Evolutionary conservation across 2,113 vertebrate genomes (phyloP), one percentile per base, ranked within the genome.

Genomic region (Aphelocoma coerulescens): DNA sequence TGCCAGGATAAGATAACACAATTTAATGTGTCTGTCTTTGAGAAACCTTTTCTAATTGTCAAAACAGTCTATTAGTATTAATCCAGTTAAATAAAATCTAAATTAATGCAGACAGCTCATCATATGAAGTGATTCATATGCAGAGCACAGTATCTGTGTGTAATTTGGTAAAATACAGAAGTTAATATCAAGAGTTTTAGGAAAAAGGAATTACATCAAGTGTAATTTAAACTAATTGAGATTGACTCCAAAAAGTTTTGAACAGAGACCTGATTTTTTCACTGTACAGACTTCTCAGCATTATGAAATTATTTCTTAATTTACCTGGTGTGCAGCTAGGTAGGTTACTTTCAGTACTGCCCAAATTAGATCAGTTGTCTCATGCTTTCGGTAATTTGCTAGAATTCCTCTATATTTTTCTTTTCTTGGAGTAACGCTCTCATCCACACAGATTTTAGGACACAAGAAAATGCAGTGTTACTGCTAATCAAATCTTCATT

Each of bases 31-130:
- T 68, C 57, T 43, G 8, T 58, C 74, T 89, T 89, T 44, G n/a
- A 39, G 41, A 51, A 67, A 48, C 11, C 43, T 89, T 82, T 57
- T 78, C 59, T 33, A 61, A 75, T 91, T 97, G 94, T 97, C 96
- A 96, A 94, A 97, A 94, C 73, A 97, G 69, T 79, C 39, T 88
- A 73, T 95, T 96, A 93, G 41, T 84, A 30, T 94, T 97, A 96
- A 96, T 71, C 32, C 10, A 4, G 41, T 93, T 79, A 95, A 95
- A 88, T 94, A 37, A 82, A 92, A 91, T 91, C 90, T 96, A 97
- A 96, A 96, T 97, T 78, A 90, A 96, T 93, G 69, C 78, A 95
- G 95, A 86, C 86, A 97, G 91, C 57, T 97, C 73, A 77, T 94
- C 66, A 83, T 58, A 65, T 43, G 12, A 96, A 93, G 84, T 65